Conservation (phyloP, 2,113 vertebrate species). For the Neogale vison region DNA sequence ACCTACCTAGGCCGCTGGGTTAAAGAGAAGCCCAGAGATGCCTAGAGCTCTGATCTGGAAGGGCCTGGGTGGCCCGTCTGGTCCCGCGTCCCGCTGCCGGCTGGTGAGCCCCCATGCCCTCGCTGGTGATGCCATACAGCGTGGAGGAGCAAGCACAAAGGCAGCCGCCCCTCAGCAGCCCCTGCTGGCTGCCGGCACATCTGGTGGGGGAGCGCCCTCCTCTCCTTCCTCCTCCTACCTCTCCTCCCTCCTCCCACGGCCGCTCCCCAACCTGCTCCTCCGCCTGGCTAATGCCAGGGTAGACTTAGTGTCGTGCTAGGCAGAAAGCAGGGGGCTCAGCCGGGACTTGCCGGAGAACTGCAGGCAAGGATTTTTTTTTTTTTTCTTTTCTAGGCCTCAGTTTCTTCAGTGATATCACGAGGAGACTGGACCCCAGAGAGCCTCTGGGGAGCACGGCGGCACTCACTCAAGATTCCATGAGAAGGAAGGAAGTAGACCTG, state of each 20-base stretch:
- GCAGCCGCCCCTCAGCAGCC: not conserved
- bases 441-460: too few species aligned
- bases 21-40: not conserved
- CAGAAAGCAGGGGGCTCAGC: not conserved
- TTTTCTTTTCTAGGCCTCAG: not conserved
- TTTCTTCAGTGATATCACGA: not conserved
- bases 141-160: not conserved
- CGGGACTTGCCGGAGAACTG: not conserved
- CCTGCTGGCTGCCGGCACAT: not conserved
- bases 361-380: not conserved
- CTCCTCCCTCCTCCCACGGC: not conserved
- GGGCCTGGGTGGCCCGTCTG: not conserved
- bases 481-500: not conserved
- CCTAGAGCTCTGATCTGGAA: not conserved
- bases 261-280: not conserved
- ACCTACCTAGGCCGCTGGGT: not conserved
- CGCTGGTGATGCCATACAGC: not conserved
- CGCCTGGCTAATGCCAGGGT: not conserved
- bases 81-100: not conserved
- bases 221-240: not conserved
- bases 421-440: not conserved
- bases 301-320: not conserved
- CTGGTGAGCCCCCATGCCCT: not conserved
- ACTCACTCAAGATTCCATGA: not conserved
- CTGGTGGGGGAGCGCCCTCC: not conserved